These are phyloP conservation scores for Rhagium mordax DNA, from an alignment of 2,888 invertebrate genomes.

Conservation along the genomic window DNA sequence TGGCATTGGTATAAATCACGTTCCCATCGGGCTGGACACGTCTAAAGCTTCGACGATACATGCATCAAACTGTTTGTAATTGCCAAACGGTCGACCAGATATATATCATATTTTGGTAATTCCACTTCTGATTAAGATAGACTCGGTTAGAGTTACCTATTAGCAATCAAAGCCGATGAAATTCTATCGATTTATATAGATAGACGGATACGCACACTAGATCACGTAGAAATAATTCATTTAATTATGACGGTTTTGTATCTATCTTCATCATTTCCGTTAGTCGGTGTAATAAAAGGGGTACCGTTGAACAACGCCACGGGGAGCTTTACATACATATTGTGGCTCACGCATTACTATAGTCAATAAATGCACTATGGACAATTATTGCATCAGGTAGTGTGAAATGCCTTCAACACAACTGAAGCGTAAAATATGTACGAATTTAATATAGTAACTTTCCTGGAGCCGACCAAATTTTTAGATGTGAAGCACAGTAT, in stretches of 20 bases:
- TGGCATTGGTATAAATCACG: conserved; percentile 67
- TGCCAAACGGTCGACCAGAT: conserved; percentile 56
- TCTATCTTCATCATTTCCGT: conserved; percentile 47
- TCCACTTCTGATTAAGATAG: conserved; percentile 57
- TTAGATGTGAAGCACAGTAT: no score
- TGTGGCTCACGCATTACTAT: conserved; percentile 46
- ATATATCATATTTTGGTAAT: conserved; percentile 62
- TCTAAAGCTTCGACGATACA: conserved; percentile 62
- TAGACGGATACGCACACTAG: background rate
- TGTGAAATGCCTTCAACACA: background rate
- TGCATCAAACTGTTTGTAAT: conserved; percentile 63
- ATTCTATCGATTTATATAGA: conserved; percentile 8
- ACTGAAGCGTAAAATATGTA: background rate
- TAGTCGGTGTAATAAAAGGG: conserved; percentile 51
- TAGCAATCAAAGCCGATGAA: conserved; percentile 42
- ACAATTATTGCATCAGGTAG: conserved; percentile 14
- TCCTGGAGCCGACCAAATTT: no score
- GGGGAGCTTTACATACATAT: conserved; percentile 57
- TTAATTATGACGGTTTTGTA: conserved; percentile 35
- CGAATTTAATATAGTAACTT: no score
- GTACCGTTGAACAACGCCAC: conserved; percentile 59
- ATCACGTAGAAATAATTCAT: conserved; percentile 1
- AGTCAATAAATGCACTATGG: conserved; percentile 21
- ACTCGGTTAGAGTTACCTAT: conserved; percentile 41
- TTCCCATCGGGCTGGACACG: conserved; percentile 65